A percentile compares a stretch with the other conserved stretches of the same genome.
phyloP scores from a whole-genome alignment of 2,797 vertebrate species.

The Nannoperca obscura region DNA sequence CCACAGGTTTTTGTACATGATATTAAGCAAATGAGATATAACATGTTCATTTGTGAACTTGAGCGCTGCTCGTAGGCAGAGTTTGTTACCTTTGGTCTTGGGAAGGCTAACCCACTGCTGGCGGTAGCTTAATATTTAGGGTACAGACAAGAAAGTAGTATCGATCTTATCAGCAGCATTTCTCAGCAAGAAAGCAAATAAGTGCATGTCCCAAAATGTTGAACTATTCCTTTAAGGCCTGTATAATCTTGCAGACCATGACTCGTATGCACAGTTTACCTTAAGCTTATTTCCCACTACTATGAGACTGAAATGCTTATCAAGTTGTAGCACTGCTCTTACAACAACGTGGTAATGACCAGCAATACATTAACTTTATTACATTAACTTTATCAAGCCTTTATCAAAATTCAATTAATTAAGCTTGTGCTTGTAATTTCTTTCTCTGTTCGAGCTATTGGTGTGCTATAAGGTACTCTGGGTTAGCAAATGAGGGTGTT shows the following conservation, averaged over 20 bases:
- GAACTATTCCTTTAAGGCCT: not conserved
- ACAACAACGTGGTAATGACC: not conserved
- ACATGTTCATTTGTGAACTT: not conserved
- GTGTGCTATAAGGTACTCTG: not conserved
- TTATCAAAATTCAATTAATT: constrained; percentile 2
- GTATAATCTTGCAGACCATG: not conserved
- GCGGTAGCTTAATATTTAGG: not conserved
- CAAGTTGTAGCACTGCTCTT: not conserved
- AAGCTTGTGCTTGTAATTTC: not conserved
- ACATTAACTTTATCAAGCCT: constrained; percentile 4
- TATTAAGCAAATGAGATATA: not conserved
- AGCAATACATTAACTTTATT: not conserved
- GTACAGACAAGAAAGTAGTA: not conserved
- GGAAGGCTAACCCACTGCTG: too few relatives aligned
- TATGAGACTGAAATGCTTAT: not conserved
- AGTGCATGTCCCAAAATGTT: not conserved
- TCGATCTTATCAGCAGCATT: not conserved
- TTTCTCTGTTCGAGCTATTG: not conserved
- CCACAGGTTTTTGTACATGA: not conserved
- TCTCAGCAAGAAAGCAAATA: not conserved
- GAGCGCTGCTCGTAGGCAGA: too few relatives aligned
- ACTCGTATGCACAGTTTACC: not conserved
- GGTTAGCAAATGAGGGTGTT: not conserved
- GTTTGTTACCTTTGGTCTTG: not conserved
- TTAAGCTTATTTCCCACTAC: not conserved